A percentile compares a stretch with the other conserved stretches of the same genome.
Conservation (phyloP, 1,140 invertebrate genomes). For the Nylanderia fulva region DNA sequence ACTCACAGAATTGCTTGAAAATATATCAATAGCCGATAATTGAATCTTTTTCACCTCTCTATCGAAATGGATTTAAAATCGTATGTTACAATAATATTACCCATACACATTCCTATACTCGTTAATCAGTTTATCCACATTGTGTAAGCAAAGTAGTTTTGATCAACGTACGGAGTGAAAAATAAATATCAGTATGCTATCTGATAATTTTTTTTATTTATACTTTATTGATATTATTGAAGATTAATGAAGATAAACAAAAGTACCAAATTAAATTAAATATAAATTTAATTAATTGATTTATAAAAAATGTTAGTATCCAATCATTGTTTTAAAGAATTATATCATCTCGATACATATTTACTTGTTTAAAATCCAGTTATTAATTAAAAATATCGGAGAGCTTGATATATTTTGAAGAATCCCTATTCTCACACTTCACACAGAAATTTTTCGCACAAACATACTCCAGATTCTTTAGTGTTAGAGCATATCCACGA, state of each 20-base stretch:
- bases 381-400: slow-evolving; percentile 11
- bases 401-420: slow-evolving; percentile 1
- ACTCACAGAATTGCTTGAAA: background rate
- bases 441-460: slow-evolving; percentile 69
- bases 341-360: background rate
- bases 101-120: background rate
- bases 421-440: slow-evolving; percentile 67
- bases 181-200: background rate
- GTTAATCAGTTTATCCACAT: slow-evolving; percentile 9
- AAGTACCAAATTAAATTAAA: background rate
- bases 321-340: background rate
- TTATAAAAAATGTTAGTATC: background rate
- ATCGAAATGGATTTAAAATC: background rate
- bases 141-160: background rate
- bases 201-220: background rate
- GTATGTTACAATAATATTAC: background rate
- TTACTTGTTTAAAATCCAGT: background rate
- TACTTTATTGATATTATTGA: background rate
- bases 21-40: slow-evolving; percentile 18
- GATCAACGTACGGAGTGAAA: background rate
- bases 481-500: slow-evolving; percentile 84
- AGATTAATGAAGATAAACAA: background rate
- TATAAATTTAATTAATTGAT: slow-evolving; percentile 3
- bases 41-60: background rate
- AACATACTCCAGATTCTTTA: slow-evolving; percentile 78